Base-by-base conservation (phyloP, 2,888 invertebrate genomes). In the Conus canariensis region DNA sequence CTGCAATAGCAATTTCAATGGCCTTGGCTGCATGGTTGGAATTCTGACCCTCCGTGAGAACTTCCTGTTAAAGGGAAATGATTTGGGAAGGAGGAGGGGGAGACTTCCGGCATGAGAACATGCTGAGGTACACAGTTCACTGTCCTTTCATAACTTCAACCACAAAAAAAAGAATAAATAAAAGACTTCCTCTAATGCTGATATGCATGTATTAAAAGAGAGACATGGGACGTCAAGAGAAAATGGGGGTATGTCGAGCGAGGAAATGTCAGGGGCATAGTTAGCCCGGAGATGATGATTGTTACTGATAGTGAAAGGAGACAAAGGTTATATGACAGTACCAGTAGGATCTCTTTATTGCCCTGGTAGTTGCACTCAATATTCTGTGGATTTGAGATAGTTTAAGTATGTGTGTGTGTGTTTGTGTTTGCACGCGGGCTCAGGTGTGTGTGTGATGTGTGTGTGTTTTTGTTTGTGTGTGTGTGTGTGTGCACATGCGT, bases 381-480 rank as follows among this genome's bases (percentile, higher is more conserved):
- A 70, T 70, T 16, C 22, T 8, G 22, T 70, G 22, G 22, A 64
- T 64, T 64, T 64, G 64, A 45, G 45, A 70, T 16, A 22, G 70
- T 70, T 19, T 8, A 70, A 70, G 22, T 22, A 4, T 64, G 10
- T 14, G 12, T 64, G 60, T 64, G 60, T 16, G 60, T 64, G 60
- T 60, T 1, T 60, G 60, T 64, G 60, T 64, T 10, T 64, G 60
- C 16, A 16, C 16, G 6, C 16, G 60, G 10, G 60, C 12, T 14
- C 12, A 16, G 60, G 60, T 64, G 60, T 64, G 10, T 64, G 80
- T 80, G 80, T 80, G 80, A 5, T 80, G 80, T 45, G 30, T 45
- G 80, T 80, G 80, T 80, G 80, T 80, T 45, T 80, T 6, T 80
- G 80, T 80, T 45, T 80, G 80, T 30, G 45, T 45, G 45, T 80